phyloP scores from a whole-genome alignment of 2,113 vertebrate species.

The Mormyrus lacerda region DNA sequence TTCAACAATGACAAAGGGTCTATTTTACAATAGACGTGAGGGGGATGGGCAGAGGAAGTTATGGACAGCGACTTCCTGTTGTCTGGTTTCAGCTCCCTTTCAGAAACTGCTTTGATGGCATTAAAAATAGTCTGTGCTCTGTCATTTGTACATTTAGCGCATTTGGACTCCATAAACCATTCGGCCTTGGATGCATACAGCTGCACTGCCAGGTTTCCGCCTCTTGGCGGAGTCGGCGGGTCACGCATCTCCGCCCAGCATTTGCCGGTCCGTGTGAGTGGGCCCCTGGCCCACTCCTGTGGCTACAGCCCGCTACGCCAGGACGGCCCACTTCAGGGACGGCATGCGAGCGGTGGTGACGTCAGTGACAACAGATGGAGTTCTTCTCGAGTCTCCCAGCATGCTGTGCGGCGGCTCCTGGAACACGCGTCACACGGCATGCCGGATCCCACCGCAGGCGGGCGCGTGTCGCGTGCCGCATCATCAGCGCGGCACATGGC shows the following conservation, averaged over 20 bases:
- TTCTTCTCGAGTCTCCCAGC: not conserved
- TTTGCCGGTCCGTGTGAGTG: not conserved
- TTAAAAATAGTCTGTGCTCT: not conserved
- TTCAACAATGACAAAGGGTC: not conserved
- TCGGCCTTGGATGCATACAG: not conserved
- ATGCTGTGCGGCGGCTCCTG: not conserved
- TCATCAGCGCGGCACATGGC: not conserved
- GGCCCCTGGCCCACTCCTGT: not conserved
- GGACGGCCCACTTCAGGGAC: slow-evolving; percentile 1
- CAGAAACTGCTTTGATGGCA: not conserved
- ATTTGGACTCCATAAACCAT: not conserved
- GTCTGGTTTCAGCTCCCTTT: not conserved
- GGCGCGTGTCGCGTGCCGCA: not conserved
- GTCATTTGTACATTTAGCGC: not conserved
- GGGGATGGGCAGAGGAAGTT: not conserved
- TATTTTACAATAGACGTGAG: not conserved
- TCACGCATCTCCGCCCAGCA: not conserved
- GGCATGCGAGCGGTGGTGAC: not conserved
- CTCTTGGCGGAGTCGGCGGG: not conserved
- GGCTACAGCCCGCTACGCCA: not conserved
- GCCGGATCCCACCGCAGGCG: not conserved
- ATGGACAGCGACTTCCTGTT: not conserved
- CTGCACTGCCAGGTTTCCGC: slow-evolving; percentile 3
- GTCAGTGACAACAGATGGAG: slow-evolving; percentile 1
- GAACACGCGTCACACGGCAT: not conserved